A percentile compares a stretch with the other conserved stretches of the same genome.
Conservation (phyloP, 1,140 invertebrate species). For the Steinernema khuongi region DNA sequence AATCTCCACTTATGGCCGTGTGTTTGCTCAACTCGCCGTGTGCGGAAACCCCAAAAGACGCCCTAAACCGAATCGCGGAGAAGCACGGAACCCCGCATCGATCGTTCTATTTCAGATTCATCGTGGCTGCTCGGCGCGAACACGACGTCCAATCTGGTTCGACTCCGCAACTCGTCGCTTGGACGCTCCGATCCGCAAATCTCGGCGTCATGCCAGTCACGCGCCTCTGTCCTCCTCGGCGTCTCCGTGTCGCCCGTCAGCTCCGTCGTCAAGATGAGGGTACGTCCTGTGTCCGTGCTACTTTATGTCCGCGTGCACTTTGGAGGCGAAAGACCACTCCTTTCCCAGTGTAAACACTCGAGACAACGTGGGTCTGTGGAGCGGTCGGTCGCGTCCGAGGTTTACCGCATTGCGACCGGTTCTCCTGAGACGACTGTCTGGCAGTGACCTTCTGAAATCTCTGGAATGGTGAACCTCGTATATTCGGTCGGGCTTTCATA, state of each 20-base stretch:
- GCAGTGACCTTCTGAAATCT: too few species aligned
- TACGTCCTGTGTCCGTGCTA: not conserved
- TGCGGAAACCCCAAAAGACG: too few species aligned
- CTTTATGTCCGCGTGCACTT: too few species aligned
- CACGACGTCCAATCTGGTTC: slow-evolving; percentile 35
- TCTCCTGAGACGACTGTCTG: too few species aligned
- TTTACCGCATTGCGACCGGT: too few species aligned
- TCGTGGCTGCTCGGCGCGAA: slow-evolving; percentile 5
- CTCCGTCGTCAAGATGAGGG: not conserved
- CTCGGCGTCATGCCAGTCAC: slow-evolving; percentile 39
- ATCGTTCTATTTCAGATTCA: not conserved
- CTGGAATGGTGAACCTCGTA: too few species aligned
- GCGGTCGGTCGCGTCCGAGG: too few species aligned
- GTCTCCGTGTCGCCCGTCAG: not conserved
- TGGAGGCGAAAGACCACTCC: too few species aligned
- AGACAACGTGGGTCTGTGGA: too few species aligned
- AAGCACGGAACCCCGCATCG: not conserved
- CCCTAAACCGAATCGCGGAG: too few species aligned
- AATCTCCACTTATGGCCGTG: not conserved
- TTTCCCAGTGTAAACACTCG: too few species aligned
- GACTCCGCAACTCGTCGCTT: slow-evolving; percentile 43
- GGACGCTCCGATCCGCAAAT: slow-evolving; percentile 58
- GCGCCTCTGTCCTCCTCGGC: not conserved
- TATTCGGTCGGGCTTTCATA: too few species aligned
- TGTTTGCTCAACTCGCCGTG: not conserved